These are phyloP conservation scores for Carduelis carduelis DNA, from an alignment of 2,797 vertebrate genomes.

Conservation along the genomic window DNA sequence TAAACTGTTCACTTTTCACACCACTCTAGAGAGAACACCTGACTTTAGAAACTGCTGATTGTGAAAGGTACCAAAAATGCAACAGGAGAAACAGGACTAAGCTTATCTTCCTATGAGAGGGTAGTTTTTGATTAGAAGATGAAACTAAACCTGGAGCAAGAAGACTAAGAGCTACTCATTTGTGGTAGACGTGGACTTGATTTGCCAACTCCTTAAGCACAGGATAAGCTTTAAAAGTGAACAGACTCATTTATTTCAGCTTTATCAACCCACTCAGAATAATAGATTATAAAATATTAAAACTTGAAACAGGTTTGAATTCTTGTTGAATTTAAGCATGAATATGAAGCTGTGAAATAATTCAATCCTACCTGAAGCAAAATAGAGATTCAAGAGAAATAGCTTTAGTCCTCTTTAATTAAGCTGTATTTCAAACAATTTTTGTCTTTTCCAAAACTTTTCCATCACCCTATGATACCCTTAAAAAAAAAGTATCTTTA, in stretches of 20 bases:
- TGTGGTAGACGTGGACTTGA: background rate
- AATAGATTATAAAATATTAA: constrained; percentile 44
- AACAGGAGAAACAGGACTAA: background rate
- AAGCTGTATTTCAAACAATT: background rate
- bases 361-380: constrained; percentile 22
- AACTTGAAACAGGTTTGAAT: constrained; percentile 11
- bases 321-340: background rate
- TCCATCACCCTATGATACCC: background rate
- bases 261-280: constrained; percentile 4
- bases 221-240: background rate
- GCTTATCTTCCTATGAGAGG: background rate
- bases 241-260: constrained; percentile 18
- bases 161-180: background rate
- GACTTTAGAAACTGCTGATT: background rate
- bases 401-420: background rate
- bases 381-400: constrained; percentile 3
- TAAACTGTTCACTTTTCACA: background rate
- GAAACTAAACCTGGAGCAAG: background rate
- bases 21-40: background rate
- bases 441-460: background rate
- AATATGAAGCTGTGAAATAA: constrained; percentile 30
- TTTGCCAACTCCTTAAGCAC: background rate
- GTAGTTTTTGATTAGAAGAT: background rate
- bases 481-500: background rate
- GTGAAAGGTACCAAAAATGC: background rate